Conservation (phyloP, 2,888 invertebrate genomes). For the Tetramorium bicarinatum region DNA sequence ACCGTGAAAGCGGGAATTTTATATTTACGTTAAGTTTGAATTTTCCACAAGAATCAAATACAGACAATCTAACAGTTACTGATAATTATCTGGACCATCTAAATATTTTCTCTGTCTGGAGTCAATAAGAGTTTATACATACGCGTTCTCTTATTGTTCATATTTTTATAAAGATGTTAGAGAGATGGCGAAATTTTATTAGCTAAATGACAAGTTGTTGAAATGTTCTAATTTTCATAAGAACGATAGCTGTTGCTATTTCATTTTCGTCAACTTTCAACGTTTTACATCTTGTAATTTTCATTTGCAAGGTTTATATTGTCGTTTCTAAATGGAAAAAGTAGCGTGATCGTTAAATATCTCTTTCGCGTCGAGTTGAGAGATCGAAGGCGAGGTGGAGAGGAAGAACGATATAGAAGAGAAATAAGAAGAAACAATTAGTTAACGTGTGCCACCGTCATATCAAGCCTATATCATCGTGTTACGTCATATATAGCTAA, state of each 20-base stretch:
- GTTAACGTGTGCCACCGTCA: conserved; percentile 83
- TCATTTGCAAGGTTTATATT: not conserved
- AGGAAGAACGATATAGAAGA: conserved; percentile 41
- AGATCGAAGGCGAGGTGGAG: conserved; percentile 30
- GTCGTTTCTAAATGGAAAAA: not conserved
- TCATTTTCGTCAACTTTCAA: not conserved
- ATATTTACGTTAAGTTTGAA: conserved; percentile 28
- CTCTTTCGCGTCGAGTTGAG: conserved; percentile 23
- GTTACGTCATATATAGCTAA: conserved; percentile 81
- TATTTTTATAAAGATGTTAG: conserved; percentile 38
- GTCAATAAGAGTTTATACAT: conserved; percentile 5
- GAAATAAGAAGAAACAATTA: conserved; percentile 68
- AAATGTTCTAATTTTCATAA: conserved; percentile 3
- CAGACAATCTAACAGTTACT: conserved; percentile 32
- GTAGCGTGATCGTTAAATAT: conserved; percentile 3
- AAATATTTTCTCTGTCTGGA: conserved; percentile 28
- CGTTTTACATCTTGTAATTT: conserved; percentile 22
- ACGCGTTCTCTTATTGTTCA: conserved; percentile 20
- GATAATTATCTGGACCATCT: conserved; percentile 13
- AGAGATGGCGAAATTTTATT: conserved; percentile 19
- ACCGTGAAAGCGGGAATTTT: not conserved
- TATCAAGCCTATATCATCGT: conserved; percentile 86
- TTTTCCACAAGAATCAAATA: conserved; percentile 33
- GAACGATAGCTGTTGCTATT: not conserved
- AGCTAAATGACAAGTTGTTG: not conserved